Base-by-base conservation (phyloP, 2,888 invertebrate genomes). In the Pachycephus smyrnensis region DNA sequence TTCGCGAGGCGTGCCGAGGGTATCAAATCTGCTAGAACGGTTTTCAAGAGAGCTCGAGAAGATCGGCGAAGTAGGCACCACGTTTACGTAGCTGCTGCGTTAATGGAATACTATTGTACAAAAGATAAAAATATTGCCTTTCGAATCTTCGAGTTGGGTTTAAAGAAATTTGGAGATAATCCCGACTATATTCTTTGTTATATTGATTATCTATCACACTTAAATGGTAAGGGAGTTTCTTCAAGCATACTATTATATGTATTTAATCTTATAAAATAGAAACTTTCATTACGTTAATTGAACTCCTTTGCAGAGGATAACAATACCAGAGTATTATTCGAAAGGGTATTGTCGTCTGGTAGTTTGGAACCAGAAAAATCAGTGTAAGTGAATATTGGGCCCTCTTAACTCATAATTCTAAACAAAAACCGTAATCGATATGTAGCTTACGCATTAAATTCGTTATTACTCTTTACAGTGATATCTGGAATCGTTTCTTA, bases 81-180 rank as follows among this genome's bases (percentile, higher is more conserved):
- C 92, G 97, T 99, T 73, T 99, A 97, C 92, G 98, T 99, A 0
- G 96, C 98, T 0, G 98, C 99, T 0, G 99, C 99, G 0, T 93
- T 99, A 0, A 99, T 99, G 99, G 99, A 99, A 92, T 99, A 99
- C 92, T 99, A 99, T 89, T 99, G 99, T 91, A 98, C 97, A 69
- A 99, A 99, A 92, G 98, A 99, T 92, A 97, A 98, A 92, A 98
- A 97, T 90, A 97, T 99, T 77, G 98, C 98, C 0, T 98, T 98
- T 92, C 94, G 98, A 80, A 98, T 99, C 85, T 99, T 99, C 92
- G 99, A 99, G 91, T 93, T 99, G 77, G 99, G 99, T 0, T 93
- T 99, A 76, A 99, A 99, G 92, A 98, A 98, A 91, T 99, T 98
- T 92, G 96, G 97, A 0, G 97, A 98, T 86, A 96, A 97, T 88